A percentile compares a stretch with the other conserved stretches of the same genome.
Evolutionary conservation across 2,797 vertebrate genomes (phyloP).

Genomic region (Argya squamiceps): DNA sequence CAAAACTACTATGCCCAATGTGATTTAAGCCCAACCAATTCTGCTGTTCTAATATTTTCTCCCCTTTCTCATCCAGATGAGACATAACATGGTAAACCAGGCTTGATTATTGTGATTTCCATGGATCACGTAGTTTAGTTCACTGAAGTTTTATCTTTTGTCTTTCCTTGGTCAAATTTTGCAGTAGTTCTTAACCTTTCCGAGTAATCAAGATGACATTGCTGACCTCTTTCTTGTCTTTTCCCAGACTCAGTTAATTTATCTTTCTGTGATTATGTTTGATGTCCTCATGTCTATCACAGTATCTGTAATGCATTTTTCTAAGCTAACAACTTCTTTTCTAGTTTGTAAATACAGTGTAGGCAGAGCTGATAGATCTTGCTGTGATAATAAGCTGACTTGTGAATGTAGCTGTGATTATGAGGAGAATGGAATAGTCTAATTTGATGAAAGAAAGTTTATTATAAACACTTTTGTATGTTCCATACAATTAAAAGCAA

Average conservation of each 20-base stretch:
- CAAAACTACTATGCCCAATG: background rate
- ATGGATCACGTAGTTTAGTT: background rate
- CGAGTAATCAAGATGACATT: background rate
- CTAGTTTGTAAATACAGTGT: conserved; percentile 59
- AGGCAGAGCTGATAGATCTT: conserved; percentile 62
- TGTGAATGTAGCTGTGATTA: conserved; percentile 65
- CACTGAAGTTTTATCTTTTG: background rate
- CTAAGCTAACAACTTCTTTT: conserved; percentile 46
- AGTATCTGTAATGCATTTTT: conserved; percentile 47
- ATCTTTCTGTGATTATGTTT: background rate
- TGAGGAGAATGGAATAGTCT: conserved; percentile 61
- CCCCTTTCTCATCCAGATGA: background rate
- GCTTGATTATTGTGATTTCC: conserved; percentile 14
- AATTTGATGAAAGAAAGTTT: conserved; percentile 47
- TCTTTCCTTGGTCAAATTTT: conserved; percentile 14
- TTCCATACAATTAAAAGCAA: background rate
- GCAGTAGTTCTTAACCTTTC: background rate
- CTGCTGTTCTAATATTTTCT: background rate
- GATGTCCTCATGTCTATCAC: conserved; percentile 15
- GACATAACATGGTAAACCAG: background rate
- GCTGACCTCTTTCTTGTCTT: background rate
- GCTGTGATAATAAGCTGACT: conserved; percentile 65
- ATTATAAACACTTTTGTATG: background rate
- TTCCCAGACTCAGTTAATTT: conserved; percentile 21
- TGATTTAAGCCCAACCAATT: background rate